Percentiles rank a stretch among this genome's conserved stretches.
Evolutionary conservation across 2,888 invertebrate genomes (phyloP).

Genomic region (Bellardia bayeri): DNA sequence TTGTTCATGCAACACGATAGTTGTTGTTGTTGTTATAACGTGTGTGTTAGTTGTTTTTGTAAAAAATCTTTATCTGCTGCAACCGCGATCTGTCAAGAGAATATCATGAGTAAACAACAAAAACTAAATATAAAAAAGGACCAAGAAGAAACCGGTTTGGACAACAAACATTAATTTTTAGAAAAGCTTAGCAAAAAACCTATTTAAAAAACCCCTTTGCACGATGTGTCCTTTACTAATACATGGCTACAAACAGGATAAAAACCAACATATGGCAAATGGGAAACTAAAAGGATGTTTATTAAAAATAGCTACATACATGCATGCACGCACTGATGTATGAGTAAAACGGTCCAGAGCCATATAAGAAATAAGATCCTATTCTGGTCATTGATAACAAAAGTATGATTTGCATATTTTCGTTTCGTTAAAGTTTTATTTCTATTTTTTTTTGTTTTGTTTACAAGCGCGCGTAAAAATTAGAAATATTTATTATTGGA

Average conservation of each 20-base stretch:
- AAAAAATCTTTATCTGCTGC: constrained; percentile 65
- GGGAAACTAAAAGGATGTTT: constrained; percentile 55
- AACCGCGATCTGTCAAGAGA: constrained; percentile 70
- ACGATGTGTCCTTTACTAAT: constrained; percentile 45
- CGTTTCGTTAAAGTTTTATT: neutral
- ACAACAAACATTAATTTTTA: constrained; percentile 68
- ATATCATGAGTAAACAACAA: constrained; percentile 50
- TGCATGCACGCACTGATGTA: constrained; percentile 2
- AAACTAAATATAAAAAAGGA: constrained; percentile 52
- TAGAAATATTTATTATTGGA: constrained; percentile 58
- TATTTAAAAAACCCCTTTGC: constrained; percentile 51
- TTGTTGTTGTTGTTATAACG: neutral
- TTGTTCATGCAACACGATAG: constrained; percentile 22
- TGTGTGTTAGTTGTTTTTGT: constrained; percentile 30
- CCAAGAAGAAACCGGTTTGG: constrained; percentile 72
- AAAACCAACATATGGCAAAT: constrained; percentile 62
- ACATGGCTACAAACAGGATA: neutral
- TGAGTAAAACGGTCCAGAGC: constrained; percentile 66
- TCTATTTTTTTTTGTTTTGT: neutral
- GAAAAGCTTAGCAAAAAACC: constrained; percentile 61
- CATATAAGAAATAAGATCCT: constrained; percentile 63
- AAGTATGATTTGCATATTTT: constrained; percentile 68
- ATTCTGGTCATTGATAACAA: constrained; percentile 70
- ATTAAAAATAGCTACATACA: neutral
- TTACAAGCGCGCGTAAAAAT: constrained; percentile 50